A percentile compares a stretch with the other conserved stretches of the same genome.
These are phyloP conservation scores for Argya squamiceps DNA, from an alignment of 2,797 vertebrate genomes.

Conservation along the genomic window DNA sequence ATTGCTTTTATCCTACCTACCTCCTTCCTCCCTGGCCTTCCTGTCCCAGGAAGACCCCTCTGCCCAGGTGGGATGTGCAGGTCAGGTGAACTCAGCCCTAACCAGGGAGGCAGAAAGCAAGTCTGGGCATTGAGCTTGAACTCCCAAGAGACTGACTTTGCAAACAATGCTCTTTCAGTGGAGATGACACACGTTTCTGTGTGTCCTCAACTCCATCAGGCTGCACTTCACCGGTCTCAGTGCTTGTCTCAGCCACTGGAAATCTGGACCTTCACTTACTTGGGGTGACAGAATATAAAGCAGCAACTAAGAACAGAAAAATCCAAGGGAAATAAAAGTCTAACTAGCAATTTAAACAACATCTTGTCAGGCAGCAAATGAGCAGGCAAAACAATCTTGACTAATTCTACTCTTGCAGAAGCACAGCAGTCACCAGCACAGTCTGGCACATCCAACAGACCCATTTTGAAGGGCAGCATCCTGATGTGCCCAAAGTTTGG, in stretches of 20 bases:
- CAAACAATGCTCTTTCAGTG: neutral
- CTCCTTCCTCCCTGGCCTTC: neutral
- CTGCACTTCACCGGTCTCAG: rapidly evolving
- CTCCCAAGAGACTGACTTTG: neutral
- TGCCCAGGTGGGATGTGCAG: neutral
- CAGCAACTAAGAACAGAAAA: neutral
- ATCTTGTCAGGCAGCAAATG: neutral
- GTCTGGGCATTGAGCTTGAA: neutral
- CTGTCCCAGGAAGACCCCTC: neutral
- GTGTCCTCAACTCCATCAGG: neutral
- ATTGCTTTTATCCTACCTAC: neutral
- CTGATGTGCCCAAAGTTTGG: neutral
- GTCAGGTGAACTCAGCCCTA: neutral
- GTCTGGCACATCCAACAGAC: neutral
- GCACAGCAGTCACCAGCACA: neutral
- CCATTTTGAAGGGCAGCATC: neutral
- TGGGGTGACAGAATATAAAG: neutral
- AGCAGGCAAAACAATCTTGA: neutral
- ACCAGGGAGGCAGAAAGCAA: neutral
- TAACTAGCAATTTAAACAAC: neutral
- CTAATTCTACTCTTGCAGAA: neutral
- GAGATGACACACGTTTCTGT: rapidly evolving
- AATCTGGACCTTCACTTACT: neutral
- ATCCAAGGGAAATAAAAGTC: neutral
- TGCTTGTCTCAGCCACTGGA: neutral